These are phyloP conservation scores for Aricia artaxerxes DNA, from an alignment of 2,888 invertebrate species.

Conservation along the genomic window DNA sequence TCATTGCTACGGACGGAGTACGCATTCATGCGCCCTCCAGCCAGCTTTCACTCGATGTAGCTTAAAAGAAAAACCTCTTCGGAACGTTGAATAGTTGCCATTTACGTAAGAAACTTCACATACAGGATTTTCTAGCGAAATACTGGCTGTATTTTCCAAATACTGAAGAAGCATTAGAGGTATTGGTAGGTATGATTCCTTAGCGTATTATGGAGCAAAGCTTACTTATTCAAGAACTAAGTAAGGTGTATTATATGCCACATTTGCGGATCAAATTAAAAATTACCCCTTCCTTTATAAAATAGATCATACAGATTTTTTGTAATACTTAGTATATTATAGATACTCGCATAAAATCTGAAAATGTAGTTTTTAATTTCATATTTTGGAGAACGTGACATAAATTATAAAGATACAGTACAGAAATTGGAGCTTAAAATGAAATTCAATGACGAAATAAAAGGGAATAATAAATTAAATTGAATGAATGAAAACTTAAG, in stretches of 20 bases:
- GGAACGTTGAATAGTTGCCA: background rate
- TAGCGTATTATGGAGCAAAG: background rate
- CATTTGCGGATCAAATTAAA: too few species aligned
- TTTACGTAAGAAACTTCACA: background rate
- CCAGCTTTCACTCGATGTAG: background rate
- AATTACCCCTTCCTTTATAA: too few species aligned
- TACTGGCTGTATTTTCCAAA: background rate
- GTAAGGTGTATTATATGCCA: too few species aligned
- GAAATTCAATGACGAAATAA: slow-evolving; percentile 9
- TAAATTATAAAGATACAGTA: background rate
- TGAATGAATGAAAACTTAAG: slow-evolving; percentile 22
- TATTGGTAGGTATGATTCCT: background rate
- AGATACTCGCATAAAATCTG: background rate
- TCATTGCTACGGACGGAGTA: slow-evolving; percentile 2
- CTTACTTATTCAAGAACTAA: background rate
- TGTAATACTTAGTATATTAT: background rate
- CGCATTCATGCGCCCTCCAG: slow-evolving; percentile 8
- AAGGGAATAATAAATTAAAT: slow-evolving; percentile 1
- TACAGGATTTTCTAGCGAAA: background rate
- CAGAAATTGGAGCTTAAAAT: background rate
- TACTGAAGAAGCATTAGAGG: background rate
- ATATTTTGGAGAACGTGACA: background rate
- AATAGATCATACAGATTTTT: background rate
- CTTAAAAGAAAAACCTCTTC: slow-evolving; percentile 9
- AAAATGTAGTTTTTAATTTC: background rate